Conservation (phyloP, 1,140 invertebrate species). For the Pogonus chalceus region DNA sequence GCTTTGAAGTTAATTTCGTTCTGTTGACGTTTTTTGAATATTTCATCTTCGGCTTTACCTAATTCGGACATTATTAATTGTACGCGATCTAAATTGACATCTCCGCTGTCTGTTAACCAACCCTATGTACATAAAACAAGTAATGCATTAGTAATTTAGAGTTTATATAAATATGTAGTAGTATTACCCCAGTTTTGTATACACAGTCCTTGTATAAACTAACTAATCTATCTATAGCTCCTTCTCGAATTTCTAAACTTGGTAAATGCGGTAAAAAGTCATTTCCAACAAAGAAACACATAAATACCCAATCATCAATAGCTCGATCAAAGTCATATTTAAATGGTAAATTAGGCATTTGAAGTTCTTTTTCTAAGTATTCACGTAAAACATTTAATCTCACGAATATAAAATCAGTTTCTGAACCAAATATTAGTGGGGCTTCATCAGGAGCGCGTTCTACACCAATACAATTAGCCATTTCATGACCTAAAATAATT, state of each 20-base stretch:
- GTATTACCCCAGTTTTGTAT: conserved; percentile 73
- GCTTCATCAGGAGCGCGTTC: conserved; percentile 22
- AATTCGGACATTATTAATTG: conserved; percentile 91
- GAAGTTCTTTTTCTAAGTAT: conserved; percentile 85
- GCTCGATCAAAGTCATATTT: conserved; percentile 80
- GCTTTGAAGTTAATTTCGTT: conserved; percentile 73
- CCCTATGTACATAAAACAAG: conserved; percentile 44
- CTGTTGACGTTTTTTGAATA: conserved; percentile 85
- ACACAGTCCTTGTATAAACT: conserved; percentile 92
- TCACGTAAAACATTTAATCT: conserved; percentile 87
- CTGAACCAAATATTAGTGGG: conserved; percentile 45
- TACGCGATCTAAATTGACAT: conserved; percentile 84
- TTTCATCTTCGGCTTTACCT: conserved; percentile 93
- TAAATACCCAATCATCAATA: conserved; percentile 99
- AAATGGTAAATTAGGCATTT: conserved; percentile 91
- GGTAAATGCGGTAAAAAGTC: conserved; percentile 98
- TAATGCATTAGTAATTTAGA: conserved; percentile 11
- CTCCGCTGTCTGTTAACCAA: conserved; percentile 91
- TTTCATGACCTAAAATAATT: conserved; percentile 67
- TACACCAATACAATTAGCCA: conserved; percentile 84
- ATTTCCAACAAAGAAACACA: conserved; percentile 99
- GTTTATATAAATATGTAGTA: conserved; percentile 14
- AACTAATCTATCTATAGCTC: conserved; percentile 91
- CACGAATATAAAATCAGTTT: conserved; percentile 82
- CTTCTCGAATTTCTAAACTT: conserved; percentile 95